These are phyloP conservation scores for Ailurus styani DNA, from an alignment of 2,113 vertebrate species.

Conservation along the genomic window DNA sequence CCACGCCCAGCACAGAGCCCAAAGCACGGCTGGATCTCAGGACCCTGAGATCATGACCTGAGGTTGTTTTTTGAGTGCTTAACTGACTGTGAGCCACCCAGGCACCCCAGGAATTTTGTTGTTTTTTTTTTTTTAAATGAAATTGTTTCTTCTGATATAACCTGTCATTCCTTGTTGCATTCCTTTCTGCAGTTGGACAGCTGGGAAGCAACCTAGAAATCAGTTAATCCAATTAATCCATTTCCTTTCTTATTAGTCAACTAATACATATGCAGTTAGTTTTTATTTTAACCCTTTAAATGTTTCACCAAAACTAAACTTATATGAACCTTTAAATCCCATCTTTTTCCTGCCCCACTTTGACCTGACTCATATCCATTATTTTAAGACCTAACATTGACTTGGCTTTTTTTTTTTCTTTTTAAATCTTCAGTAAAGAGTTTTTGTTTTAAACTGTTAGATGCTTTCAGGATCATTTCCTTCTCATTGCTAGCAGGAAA, in stretches of 20 bases:
- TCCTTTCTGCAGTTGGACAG: neutral
- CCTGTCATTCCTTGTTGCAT: neutral
- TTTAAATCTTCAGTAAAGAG: slow-evolving; percentile 7
- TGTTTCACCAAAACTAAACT: neutral
- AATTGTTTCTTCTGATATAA: neutral
- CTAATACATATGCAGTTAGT: neutral
- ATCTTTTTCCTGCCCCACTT: neutral
- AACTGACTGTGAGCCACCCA: neutral
- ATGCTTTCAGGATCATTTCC: slow-evolving; percentile 55
- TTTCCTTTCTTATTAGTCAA: neutral
- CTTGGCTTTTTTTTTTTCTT: neutral
- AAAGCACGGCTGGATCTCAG: neutral
- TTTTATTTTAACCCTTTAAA: neutral
- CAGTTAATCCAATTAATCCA: neutral
- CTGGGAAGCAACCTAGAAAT: neutral
- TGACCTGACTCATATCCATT: neutral
- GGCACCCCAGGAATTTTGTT: neutral
- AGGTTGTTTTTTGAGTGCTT: neutral
- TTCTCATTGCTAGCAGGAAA: slow-evolving; percentile 19
- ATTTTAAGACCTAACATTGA: neutral
- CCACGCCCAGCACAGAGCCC: neutral
- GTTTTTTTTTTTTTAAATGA: neutral
- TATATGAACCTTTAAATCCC: neutral
- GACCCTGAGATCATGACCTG: neutral
- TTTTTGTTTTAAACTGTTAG: slow-evolving; percentile 53